Evolutionary conservation across 2,113 vertebrate species (phyloP), one percentile per base, ranked within the genome.

Genomic region (Hippocampus zosterae): DNA sequence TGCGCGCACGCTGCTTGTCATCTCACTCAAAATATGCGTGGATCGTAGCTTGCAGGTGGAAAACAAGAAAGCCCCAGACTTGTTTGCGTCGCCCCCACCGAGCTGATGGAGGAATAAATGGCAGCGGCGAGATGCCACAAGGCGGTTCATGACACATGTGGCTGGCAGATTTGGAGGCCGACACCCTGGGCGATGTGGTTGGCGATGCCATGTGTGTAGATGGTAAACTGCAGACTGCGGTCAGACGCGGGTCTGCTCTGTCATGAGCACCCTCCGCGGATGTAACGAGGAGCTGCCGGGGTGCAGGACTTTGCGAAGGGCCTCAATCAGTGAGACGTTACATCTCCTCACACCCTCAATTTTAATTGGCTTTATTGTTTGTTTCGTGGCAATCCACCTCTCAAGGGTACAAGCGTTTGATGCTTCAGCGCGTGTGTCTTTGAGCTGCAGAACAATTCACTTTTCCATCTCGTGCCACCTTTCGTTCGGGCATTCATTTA

Each of bases 141-240:
- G 69, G 74, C 63, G 77, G 83, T 88, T 90, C 86, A 91, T 90
- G 87, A 80, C 85, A 88, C 89, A 91, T 90, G 83, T 91, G 91
- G 88, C 68, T 69, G 71, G 82, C 89, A 90, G 87, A 89, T 89
- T 90, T 67, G 78, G 75, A 80, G 82, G 72, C 82, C 76, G 60
- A 85, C 89, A 87, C 88, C 53, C 84, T 88, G 84, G 89, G 85
- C 84, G 85, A 90, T 79, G 80, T 75, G 69, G 75, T 81, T 81
- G 75, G 85, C 80, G 84, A 85, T 81, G 83, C 83, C 88, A 87
- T 88, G 84, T 88, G 84, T 90, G 86, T 82, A 81, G 75, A 81
- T 66, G 64, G 87, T 84, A 89, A 88, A 84, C 82, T 84, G 79
- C 85, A 88, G 89, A 89, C 84, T 89, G 89, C 46, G 83, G 87